A percentile compares a stretch with the other conserved stretches of the same genome.
Conservation (phyloP, 2,888 invertebrate species). For the Lycia hirtaria region DNA sequence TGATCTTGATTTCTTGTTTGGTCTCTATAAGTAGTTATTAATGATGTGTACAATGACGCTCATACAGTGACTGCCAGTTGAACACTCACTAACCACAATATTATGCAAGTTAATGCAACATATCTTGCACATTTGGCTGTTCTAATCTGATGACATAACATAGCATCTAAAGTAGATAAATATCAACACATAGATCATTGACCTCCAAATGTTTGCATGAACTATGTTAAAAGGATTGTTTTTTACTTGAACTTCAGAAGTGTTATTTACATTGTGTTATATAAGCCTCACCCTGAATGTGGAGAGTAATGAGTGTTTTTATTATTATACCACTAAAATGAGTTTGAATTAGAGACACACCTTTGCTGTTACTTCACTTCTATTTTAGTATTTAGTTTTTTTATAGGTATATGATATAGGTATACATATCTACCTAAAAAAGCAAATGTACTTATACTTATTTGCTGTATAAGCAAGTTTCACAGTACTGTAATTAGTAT, state of each 20-base stretch:
- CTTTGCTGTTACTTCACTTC: too few relatives aligned
- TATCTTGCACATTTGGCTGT: background rate
- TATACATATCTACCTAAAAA: too few relatives aligned
- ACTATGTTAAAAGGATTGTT: slow-evolving; percentile 16
- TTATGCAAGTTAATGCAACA: background rate
- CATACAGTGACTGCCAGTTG: too few relatives aligned
- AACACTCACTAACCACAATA: too few relatives aligned
- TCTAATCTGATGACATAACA: background rate
- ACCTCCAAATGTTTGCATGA: slow-evolving; percentile 32
- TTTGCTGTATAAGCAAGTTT: too few relatives aligned
- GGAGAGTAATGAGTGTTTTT: background rate
- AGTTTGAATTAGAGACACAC: background rate
- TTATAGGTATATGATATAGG: too few relatives aligned
- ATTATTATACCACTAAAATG: background rate
- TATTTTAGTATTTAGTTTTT: too few relatives aligned
- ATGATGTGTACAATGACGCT: too few relatives aligned
- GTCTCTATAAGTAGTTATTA: too few relatives aligned
- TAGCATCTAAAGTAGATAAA: slow-evolving; percentile 1
- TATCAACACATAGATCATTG: slow-evolving; percentile 28
- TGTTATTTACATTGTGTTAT: background rate
- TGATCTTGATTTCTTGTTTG: too few relatives aligned
- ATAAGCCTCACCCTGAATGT: background rate
- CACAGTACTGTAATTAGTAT: too few relatives aligned
- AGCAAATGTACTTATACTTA: too few relatives aligned
- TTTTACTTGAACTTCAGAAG: slow-evolving; percentile 3